Evolutionary conservation across 2,113 vertebrate species (phyloP), one percentile per base, ranked within the genome.

Genomic region (Oxyura jamaicensis): DNA sequence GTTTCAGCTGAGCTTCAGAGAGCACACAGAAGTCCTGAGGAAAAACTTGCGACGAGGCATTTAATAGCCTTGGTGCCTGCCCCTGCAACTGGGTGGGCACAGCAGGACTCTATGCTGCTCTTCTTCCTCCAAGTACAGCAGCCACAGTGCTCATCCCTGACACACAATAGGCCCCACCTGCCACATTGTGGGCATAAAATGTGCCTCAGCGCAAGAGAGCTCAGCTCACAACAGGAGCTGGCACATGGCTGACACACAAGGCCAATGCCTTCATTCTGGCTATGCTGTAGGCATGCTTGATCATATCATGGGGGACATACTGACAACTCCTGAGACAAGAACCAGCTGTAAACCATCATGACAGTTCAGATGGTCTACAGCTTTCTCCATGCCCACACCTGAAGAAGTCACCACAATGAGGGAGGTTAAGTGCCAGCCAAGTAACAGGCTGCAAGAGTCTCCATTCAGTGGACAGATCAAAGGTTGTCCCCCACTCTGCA

Each of bases 101-200:
- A 41, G 46, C 17, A 83, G 50, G 73, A 18, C n/a, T 71, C 36
- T 9, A 1, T 0, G 1, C 19, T 4, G 62, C 35, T 59, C 8
- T 29, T 69, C 42, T 82, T 22, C 55, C 85, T 53, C 4, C 65
- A 29, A 1, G 6, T 13, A 33, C 31, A 63, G 36, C 3, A 26
- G 68, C 33, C 31, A 46, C 13, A 12, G 1, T 33, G 60, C 36
- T 84, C 73, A 22, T 8, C 42, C 53, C 33, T 52, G 60, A 3
- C 52, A 10, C 42, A 10, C 1, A 0, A 8, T 2, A 29, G 25
- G 21, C 2, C 29, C 44, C 78, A 93, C 53, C 65, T 66, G 76
- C 36, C 2, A 0, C 42, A 17, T 0, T n/a, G 6, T 11, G 22
- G 10, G 46, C 20, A 28, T 33, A 56, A 16, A 14, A 2, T 3